Base-by-base conservation (phyloP, 2,113 vertebrate genomes). In the Alligator sinensis region DNA sequence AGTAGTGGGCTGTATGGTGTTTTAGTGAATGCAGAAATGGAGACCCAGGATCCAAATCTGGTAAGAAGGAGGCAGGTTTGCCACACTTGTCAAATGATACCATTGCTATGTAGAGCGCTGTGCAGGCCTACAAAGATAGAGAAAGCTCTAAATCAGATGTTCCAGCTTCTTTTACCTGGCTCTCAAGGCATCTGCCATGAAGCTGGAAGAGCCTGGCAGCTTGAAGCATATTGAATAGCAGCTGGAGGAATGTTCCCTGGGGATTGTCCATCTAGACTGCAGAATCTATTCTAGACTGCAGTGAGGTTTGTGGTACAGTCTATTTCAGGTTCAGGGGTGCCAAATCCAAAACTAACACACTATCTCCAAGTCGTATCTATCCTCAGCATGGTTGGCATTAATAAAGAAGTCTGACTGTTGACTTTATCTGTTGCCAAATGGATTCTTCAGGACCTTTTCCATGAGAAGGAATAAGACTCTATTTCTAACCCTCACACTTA, bases 171-270 rank as follows among this genome's bases (percentile, higher is more conserved):
- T 70, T 60, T 25, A n/a, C 58, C 54, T 6, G 6, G 15, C 18
- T 34, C 83, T 88, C 74, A 74, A 34, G 72, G 38, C 75, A 92
- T 3, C 57, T 54, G 75, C 17, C 57, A 47, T 3, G 0, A 76
- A 80, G 77, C 34, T 59, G 77, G 77, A 90, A 57, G 61, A 38
- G 82, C 62, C 66, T 84, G 81, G 79, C 87, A 93, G 58, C 68
- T 63, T 60, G 80, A 25, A 95, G 58, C n/a, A 54, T 38, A 64
- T 47, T 47, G 70, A 63, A 16, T 0, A 72, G 95, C 95, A 96
- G 85, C 83, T 96, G 89, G 94, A 97, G 93, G 12, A 80, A 82
- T 64, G 27, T 62, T 75, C 17, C 57, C 47, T 64, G 83, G 59
- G 19, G 83, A 87, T 9, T 4, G 59, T 74, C 60, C 78, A 87